Percentiles rank a stretch among this genome's conserved stretches.
Evolutionary conservation across 2,888 invertebrate genomes (phyloP).

Genomic region (Scaptomyza reducta): DNA sequence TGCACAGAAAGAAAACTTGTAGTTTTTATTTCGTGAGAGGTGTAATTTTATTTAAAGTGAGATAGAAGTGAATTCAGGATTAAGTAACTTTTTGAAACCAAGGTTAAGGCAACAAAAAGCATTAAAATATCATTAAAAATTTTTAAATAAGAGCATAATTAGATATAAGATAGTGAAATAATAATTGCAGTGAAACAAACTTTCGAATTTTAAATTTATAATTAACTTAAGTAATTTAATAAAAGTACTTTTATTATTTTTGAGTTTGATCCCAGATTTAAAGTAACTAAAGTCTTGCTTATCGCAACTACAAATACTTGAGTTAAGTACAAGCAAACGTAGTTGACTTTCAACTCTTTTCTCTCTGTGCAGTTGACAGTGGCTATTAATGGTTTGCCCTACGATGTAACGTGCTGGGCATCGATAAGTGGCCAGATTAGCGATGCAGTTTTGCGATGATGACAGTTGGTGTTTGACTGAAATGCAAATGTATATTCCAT

Average conservation of each 20-base stretch:
- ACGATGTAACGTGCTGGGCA: conserved; percentile 72
- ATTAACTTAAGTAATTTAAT: no score
- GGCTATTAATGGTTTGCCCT: conserved; percentile 33
- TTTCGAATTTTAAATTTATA: no score
- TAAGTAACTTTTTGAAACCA: no score
- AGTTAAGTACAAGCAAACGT: not conserved
- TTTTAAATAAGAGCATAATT: no score
- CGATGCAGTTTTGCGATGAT: conserved; percentile 32
- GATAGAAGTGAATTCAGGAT: no score
- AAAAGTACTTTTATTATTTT: no score
- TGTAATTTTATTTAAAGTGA: no score
- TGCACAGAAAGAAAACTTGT: conserved; percentile 1
- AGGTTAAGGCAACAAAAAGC: no score
- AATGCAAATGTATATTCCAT: conserved; percentile 18
- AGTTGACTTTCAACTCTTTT: not conserved
- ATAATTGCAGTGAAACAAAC: no score
- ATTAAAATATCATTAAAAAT: no score
- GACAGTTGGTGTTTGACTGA: conserved; percentile 35
- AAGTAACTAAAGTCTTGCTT: not conserved
- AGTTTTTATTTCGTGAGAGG: not conserved
- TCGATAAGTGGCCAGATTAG: conserved; percentile 52
- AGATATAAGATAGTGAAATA: no score
- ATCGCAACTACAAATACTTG: not conserved
- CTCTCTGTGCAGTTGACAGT: not conserved
- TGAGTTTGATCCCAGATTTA: no score